Percentiles rank a stretch among this genome's conserved stretches.
Evolutionary conservation across 64 coral and sea anemone genomes (phyloP).

Genomic region (Montipora foliosa): DNA sequence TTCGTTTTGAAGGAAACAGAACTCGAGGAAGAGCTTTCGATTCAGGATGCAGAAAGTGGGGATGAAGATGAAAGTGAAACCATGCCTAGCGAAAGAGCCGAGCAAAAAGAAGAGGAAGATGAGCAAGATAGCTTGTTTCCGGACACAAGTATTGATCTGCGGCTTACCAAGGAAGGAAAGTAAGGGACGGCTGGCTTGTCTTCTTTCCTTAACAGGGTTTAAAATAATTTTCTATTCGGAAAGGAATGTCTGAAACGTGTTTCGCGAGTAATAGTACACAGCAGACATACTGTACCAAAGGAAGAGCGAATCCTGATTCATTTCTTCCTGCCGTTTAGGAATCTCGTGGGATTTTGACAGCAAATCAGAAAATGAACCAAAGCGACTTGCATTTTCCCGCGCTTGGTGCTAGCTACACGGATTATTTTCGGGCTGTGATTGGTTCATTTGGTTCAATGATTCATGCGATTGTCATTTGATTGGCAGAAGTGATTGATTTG

Average conservation of each 20-base stretch:
- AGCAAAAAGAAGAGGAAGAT: conserved; percentile 19
- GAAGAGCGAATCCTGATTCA: too few relatives aligned
- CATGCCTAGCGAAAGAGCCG: not conserved
- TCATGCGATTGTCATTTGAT: not conserved
- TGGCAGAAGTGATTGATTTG: not conserved
- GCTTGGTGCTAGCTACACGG: too few relatives aligned
- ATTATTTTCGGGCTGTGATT: not conserved
- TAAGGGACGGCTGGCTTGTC: not conserved
- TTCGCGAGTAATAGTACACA: too few relatives aligned
- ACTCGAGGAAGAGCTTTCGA: conserved; percentile 76
- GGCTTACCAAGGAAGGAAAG: conserved; percentile 80
- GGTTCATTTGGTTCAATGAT: not conserved
- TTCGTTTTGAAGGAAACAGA: conserved; percentile 48
- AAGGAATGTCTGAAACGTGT: too few relatives aligned
- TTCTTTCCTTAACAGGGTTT: not conserved
- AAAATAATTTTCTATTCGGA: not conserved
- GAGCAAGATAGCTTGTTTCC: conserved; percentile 61
- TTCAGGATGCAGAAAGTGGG: conserved; percentile 30
- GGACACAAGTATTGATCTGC: conserved; percentile 88
- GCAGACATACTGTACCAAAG: too few relatives aligned
- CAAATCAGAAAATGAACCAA: too few relatives aligned
- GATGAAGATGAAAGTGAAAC: conserved; percentile 38
- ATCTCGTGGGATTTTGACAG: too few relatives aligned
- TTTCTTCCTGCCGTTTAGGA: too few relatives aligned
- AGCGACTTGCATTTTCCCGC: too few relatives aligned